Evolutionary conservation across 2,797 vertebrate genomes (phyloP), one percentile per base, ranked within the genome.

Genomic region (Pangasius djambal): DNA sequence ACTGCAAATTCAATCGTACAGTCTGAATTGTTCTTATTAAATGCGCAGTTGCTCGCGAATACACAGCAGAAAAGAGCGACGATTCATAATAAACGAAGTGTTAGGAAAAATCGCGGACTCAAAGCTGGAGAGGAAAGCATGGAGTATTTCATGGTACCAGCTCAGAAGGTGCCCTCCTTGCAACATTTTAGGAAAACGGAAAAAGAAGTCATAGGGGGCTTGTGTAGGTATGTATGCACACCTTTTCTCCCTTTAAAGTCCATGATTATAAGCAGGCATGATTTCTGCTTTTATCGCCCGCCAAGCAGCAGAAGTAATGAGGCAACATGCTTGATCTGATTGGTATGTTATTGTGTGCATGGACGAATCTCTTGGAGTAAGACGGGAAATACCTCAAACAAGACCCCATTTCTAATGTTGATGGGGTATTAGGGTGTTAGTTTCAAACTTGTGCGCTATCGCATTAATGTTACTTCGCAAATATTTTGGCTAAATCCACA

Each of bases 81-180:
- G 81, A 63, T 83, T 72, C 84, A 83, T 31, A 83, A 89, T 57
- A 75, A 89, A 52, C 48, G 37, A 67, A 72, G 72, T 70, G 87
- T 40, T 83, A 89, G 89, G 89, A 89, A 90, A 89, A 89, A 88
- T 91, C 87, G 90, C 83, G 90, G 88, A 87, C 57, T 87, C 88
- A 67, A 92, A 96, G 95, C 95, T 96, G 96, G 95, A 96, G 94
- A 94, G 95, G 94, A 92, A 95, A 96, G 96, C 96, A 98, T 99
- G 98, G 98, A 98, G 97, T 98, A 98, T 96, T 99, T 98, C 97
- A 97, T 99, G 98, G 97, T 99, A 94, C 97, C 98, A 95, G 96
- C 98, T 96, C 98, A 98, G 96, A 99, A 99, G 98, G 97, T 98
- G 96, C 96, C 97, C 93, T 97, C 97, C 92, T 96, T 98, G 96